phyloP scores from a whole-genome alignment of 2,888 invertebrate genomes.

The Agonum fuliginosum region DNA sequence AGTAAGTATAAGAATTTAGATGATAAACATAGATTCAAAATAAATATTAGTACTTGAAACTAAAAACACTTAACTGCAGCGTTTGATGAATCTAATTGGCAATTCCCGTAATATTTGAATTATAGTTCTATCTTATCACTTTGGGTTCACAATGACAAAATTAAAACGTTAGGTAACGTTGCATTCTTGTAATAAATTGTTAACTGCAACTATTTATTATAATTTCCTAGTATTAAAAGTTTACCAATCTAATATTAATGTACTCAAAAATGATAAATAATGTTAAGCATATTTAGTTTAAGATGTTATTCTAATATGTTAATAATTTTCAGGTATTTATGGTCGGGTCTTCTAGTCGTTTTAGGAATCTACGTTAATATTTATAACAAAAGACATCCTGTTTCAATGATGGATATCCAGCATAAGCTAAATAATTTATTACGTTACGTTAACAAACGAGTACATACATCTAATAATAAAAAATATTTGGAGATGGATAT shows the following conservation, averaged over 20 bases:
- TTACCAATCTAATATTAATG: too few species aligned
- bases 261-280: neutral
- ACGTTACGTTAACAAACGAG: slow-evolving; percentile 73
- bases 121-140: too few species aligned
- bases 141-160: too few species aligned
- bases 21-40: neutral
- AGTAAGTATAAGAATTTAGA: slow-evolving; percentile 43
- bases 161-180: too few species aligned
- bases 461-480: slow-evolving; percentile 62
- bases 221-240: too few species aligned
- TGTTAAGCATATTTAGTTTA: too few species aligned
- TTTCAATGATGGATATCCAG: slow-evolving; percentile 68
- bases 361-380: slow-evolving; percentile 96
- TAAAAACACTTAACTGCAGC: too few species aligned
- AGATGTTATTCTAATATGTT: neutral
- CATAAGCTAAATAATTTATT: slow-evolving; percentile 66
- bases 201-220: too few species aligned
- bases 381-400: slow-evolving; percentile 84
- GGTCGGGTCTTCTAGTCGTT: slow-evolving; percentile 92
- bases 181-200: too few species aligned
- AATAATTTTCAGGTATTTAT: slow-evolving; percentile 83
- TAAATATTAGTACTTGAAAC: too few species aligned
- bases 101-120: too few species aligned
- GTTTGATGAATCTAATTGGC: too few species aligned
- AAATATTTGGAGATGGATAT: slow-evolving; percentile 53